phyloP scores from a whole-genome alignment of 2,113 vertebrate species.

The Manacus vitellinus region DNA sequence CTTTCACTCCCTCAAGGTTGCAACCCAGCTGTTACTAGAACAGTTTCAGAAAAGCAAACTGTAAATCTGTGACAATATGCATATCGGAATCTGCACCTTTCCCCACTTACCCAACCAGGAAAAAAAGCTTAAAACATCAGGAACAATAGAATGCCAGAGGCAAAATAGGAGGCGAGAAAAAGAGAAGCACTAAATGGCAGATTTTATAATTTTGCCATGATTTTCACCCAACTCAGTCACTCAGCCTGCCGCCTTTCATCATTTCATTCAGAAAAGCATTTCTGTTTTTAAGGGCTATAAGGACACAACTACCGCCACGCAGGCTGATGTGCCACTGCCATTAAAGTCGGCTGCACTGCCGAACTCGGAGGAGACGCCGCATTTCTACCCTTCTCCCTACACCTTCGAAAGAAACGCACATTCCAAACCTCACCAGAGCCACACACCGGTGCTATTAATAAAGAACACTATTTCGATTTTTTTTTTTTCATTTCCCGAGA shows the following conservation, averaged over 20 bases:
- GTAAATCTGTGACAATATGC: background rate
- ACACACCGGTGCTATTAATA: background rate
- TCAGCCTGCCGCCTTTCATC: background rate
- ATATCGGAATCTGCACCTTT: background rate
- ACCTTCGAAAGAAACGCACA: background rate
- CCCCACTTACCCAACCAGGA: background rate
- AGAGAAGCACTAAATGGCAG: background rate
- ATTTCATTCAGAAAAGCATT: background rate
- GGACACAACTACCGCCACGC: rapidly evolving
- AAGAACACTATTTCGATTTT: background rate
- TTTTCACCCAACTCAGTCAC: background rate
- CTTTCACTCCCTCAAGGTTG: background rate
- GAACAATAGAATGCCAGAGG: slow-evolving; percentile 22
- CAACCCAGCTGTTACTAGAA: slow-evolving; percentile 3
- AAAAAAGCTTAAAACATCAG: background rate
- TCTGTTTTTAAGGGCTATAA: background rate
- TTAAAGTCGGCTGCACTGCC: background rate
- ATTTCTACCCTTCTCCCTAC: background rate
- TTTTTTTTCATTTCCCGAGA: no score
- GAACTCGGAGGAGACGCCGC: background rate
- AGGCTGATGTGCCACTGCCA: background rate
- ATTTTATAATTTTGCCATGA: background rate
- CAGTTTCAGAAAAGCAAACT: background rate
- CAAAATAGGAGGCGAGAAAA: background rate
- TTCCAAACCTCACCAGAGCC: background rate